Evolutionary conservation across 2,888 invertebrate species (phyloP).

Genomic region (Corbicula japonica): DNA sequence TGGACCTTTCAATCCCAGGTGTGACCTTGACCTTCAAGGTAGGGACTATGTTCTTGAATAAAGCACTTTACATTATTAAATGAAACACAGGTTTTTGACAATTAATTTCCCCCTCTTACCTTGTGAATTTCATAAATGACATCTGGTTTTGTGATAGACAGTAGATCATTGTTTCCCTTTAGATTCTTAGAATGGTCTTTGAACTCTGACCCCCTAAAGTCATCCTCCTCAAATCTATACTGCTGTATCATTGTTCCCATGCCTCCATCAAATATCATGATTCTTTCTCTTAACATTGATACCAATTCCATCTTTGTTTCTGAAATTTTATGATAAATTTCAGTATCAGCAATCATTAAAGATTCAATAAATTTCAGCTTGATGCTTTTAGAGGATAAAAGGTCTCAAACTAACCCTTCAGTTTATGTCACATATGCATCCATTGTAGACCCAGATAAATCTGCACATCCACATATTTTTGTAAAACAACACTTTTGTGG

Average conservation of each 20-base stretch:
- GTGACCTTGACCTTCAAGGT: too few relatives aligned
- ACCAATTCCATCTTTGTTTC: conserved; percentile 57
- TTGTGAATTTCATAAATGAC: conserved; percentile 88
- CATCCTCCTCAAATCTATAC: conserved; percentile 87
- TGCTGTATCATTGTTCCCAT: conserved; percentile 90
- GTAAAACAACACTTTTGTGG: too few relatives aligned
- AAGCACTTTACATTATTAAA: not conserved
- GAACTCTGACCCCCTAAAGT: conserved; percentile 87
- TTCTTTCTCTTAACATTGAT: conserved; percentile 84
- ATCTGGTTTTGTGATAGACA: conserved; percentile 88
- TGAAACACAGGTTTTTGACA: not conserved
- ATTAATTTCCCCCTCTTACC: conserved; percentile 75
- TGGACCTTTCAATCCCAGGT: too few relatives aligned
- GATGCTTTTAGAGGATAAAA: too few relatives aligned
- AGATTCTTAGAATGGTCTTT: conserved; percentile 86
- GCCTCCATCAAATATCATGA: conserved; percentile 88
- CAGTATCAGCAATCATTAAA: too few relatives aligned
- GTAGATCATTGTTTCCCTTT: conserved; percentile 89
- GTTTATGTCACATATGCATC: too few relatives aligned
- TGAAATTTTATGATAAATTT: too few relatives aligned
- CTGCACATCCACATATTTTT: too few relatives aligned
- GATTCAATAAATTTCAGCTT: not conserved
- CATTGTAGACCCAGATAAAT: too few relatives aligned
- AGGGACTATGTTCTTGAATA: too few relatives aligned
- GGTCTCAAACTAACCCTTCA: too few relatives aligned